A percentile compares a stretch with the other conserved stretches of the same genome.
These are phyloP conservation scores for Megatriorchis doriae DNA, from an alignment of 2,113 vertebrate species.

Conservation along the genomic window DNA sequence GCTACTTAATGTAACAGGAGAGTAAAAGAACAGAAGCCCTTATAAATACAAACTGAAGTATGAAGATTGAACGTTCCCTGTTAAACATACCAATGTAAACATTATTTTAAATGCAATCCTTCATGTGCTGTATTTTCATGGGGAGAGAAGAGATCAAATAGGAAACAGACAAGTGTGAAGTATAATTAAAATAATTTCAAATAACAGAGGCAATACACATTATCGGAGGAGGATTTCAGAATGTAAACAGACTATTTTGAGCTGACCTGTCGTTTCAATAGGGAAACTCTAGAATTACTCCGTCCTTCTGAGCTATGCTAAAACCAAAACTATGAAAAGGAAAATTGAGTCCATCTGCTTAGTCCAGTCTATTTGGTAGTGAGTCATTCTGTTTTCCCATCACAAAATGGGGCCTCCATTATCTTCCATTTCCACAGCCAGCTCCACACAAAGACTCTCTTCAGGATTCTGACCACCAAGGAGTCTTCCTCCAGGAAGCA, in stretches of 20 bases:
- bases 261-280: neutral
- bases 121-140: neutral
- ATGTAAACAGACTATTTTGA: neutral
- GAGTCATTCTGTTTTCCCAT: slow-evolving; percentile 1
- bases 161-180: neutral
- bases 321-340: neutral
- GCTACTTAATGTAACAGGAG: neutral
- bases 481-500: neutral
- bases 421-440: neutral
- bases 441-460: neutral
- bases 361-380: neutral
- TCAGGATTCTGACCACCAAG: neutral
- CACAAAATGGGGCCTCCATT: neutral
- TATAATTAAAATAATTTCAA: neutral
- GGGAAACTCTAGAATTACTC: neutral
- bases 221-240: neutral
- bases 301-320: neutral
- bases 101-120: neutral
- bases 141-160: neutral
- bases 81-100: neutral
- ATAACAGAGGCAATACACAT: neutral
- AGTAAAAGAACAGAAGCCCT: neutral
- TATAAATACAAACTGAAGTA: neutral
- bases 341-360: neutral
- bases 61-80: neutral